phyloP scores from a whole-genome alignment of 2,113 vertebrate species.

The Chloebia gouldiae region DNA sequence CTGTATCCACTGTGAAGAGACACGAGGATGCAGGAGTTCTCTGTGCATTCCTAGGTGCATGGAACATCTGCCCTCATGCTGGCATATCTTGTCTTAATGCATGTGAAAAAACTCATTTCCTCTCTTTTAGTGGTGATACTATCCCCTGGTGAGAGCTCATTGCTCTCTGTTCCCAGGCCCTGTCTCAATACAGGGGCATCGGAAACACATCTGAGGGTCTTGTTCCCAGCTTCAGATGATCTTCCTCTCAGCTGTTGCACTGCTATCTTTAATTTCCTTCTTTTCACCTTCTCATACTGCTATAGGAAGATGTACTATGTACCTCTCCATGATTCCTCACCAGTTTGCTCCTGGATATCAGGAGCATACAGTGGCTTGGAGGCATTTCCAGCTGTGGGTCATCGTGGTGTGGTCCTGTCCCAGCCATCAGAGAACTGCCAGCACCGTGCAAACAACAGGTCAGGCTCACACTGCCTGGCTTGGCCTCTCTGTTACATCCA shows the following conservation, averaged over 20 bases:
- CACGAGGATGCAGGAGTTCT: background rate
- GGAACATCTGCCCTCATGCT: background rate
- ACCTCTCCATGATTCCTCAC: background rate
- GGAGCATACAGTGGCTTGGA: background rate
- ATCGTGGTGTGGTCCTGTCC: fast-evolving
- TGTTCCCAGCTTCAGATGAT: background rate
- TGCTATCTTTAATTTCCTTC: background rate
- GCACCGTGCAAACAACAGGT: background rate
- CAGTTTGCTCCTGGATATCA: background rate
- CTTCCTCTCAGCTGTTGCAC: background rate
- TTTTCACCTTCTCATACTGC: background rate
- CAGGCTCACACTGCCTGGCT: background rate
- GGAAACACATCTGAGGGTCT: background rate
- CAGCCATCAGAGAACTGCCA: background rate
- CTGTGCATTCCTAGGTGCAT: background rate
- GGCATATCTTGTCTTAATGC: conserved; percentile 21
- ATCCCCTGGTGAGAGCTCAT: background rate
- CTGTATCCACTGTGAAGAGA: background rate
- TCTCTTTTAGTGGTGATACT: background rate
- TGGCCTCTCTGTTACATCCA: fast-evolving
- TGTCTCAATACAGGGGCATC: background rate
- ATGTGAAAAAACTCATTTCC: conserved; percentile 60
- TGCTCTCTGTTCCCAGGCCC: background rate
- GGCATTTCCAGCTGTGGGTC: background rate
- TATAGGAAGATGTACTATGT: fast-evolving